phyloP scores from a whole-genome alignment of 2,797 vertebrate genomes.

The Lateolabrax maculatus region DNA sequence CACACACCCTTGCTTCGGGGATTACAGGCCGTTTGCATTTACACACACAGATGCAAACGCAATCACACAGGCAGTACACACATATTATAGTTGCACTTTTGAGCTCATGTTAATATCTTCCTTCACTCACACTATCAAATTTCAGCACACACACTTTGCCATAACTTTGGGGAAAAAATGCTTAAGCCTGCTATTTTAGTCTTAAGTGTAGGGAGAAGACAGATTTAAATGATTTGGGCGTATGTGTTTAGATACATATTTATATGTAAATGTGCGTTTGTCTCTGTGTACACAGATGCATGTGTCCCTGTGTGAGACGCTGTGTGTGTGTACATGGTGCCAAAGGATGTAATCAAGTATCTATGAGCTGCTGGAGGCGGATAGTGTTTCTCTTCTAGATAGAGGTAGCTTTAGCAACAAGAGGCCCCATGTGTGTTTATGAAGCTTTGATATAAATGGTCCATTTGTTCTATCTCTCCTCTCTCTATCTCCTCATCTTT shows the following conservation, averaged over 20 bases:
- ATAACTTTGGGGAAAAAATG: slow-evolving; percentile 51
- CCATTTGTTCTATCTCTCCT: slow-evolving; percentile 66
- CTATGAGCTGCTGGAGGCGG: slow-evolving; percentile 39
- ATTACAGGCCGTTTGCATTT: slow-evolving; percentile 66
- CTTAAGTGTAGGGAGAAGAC: slow-evolving; percentile 46
- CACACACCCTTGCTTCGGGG: slow-evolving; percentile 41
- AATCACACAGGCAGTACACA: slow-evolving; percentile 50
- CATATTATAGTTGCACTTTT: slow-evolving; percentile 58
- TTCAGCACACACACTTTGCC: slow-evolving; percentile 47
- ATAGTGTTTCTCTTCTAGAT: slow-evolving; percentile 45
- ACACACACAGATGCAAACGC: slow-evolving; percentile 49
- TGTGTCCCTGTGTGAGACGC: slow-evolving; percentile 5
- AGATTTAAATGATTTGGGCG: slow-evolving; percentile 34
- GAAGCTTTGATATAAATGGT: slow-evolving; percentile 70
- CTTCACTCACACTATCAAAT: slow-evolving; percentile 57
- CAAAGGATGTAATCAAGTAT: slow-evolving; percentile 51
- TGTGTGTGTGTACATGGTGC: background rate
- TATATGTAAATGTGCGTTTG: slow-evolving; percentile 39
- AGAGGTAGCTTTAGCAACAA: slow-evolving; percentile 56
- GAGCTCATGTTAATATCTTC: slow-evolving; percentile 67
- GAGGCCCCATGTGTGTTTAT: slow-evolving; percentile 62
- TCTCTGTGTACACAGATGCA: slow-evolving; percentile 23
- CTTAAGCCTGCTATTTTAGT: slow-evolving; percentile 61
- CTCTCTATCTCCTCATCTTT: slow-evolving; percentile 34
- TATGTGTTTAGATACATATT: slow-evolving; percentile 46